These are phyloP conservation scores for Drosophila kuntzei DNA, from an alignment of 2,888 invertebrate genomes.

Conservation along the genomic window DNA sequence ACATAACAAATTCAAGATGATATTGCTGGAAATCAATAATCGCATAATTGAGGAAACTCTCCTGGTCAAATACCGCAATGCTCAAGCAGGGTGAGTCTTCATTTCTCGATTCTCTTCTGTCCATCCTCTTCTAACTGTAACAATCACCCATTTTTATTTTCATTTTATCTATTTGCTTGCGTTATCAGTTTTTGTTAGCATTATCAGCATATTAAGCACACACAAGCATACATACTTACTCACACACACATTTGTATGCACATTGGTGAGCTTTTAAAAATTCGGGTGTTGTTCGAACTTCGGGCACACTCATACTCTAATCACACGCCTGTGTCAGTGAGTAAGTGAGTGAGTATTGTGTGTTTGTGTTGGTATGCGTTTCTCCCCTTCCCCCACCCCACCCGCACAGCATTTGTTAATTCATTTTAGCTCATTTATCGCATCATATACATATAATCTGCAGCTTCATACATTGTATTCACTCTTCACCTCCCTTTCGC, in stretches of 20 bases:
- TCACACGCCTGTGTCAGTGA: slow-evolving; percentile 15
- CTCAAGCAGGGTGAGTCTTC: slow-evolving; percentile 93
- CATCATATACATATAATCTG: slow-evolving; percentile 64
- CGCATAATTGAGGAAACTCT: slow-evolving; percentile 99
- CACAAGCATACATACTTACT: slow-evolving; percentile 1
- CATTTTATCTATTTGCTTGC: slow-evolving; percentile 46
- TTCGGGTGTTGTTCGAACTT: slow-evolving; percentile 61
- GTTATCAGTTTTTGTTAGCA: slow-evolving; percentile 48
- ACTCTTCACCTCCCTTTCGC: slow-evolving; percentile 16
- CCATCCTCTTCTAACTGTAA: slow-evolving; percentile 42
- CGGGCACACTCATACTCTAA: slow-evolving; percentile 51
- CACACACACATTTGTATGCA: not conserved
- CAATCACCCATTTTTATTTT: slow-evolving; percentile 50
- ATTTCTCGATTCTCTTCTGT: slow-evolving; percentile 26
- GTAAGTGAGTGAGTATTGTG: slow-evolving; percentile 8
- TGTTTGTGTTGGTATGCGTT: slow-evolving; percentile 19
- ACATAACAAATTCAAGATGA: slow-evolving; percentile 87
- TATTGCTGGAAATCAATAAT: slow-evolving; percentile 99
- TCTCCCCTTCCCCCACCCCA: slow-evolving; percentile 8
- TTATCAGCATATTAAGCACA: slow-evolving; percentile 48
- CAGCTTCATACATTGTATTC: slow-evolving; percentile 12
- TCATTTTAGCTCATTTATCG: slow-evolving; percentile 66
- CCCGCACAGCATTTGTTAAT: slow-evolving; percentile 51
- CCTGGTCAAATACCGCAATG: slow-evolving; percentile 97
- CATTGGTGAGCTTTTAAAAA: slow-evolving; percentile 15